Base-by-base conservation (phyloP, 2,113 vertebrate genomes). In the Uropsilus gracilis region DNA sequence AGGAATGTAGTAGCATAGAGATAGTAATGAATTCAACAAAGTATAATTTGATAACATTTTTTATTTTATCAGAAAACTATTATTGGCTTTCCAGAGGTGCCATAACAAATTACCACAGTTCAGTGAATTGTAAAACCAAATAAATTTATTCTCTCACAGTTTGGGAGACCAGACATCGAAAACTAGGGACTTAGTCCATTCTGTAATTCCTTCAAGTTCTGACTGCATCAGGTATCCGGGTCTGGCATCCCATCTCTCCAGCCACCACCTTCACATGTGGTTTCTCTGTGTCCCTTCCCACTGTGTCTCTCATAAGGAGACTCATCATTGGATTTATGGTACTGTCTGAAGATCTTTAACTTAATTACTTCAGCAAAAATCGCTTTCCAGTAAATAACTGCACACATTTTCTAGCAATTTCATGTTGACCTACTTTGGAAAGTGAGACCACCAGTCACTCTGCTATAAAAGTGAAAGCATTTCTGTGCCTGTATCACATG, bases 261-360 rank as follows among this genome's bases (percentile, higher is more conserved):
- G 0, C 32, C 57, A 66, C 32, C 28, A 22, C 39, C 10, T 30
- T 39, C 14, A 0, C 10, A 1, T 2, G 34, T 8, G 6, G 24
- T 26, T 48, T 20, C 61, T 44, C 46, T 59, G 7, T 46, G 7
- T 81, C 20, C 66, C 28, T 46, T n/a, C 48, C 59, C 20, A 48
- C 73, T 71, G 13, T n/a, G 0, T 69, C 28, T 72, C 57, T 64
- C 39, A 8, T n/a, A 72, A 88, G 37, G 16, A 69, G 28, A 39
- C 10, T 37, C 24, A 4, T 37, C 14, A 2, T 37, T 42, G 59
- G 18, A n/a, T 64, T 72, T 84, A 44, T 14, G 37, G 30, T 28
- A 22, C 69, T 39, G 37, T 78, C 44, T 53, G 68, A 85, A 82
- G 30, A 24, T n/a, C 14, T 64, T 64, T 66, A 53, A 72, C 39